Base-by-base conservation (phyloP, 2,797 vertebrate genomes). In the Ibycter americanus region DNA sequence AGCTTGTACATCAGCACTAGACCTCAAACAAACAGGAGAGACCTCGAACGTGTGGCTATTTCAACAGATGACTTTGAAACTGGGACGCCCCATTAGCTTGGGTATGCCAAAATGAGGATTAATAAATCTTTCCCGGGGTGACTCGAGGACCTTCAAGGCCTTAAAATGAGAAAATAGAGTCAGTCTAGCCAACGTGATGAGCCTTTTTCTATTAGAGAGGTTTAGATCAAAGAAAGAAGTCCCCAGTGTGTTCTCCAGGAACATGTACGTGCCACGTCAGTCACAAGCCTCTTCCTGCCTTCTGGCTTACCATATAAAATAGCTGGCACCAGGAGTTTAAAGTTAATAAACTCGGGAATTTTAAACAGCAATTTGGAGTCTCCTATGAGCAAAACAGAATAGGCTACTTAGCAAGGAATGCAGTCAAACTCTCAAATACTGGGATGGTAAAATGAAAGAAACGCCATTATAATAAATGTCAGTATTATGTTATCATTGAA, bases 281-380 rank as follows among this genome's bases (percentile, higher is more conserved):
- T 72, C 87, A 21, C 54, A 15, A 31, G 7, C 42, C 12, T 78
- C 52, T 72, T 90, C 89, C 79, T 91, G 89, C 54, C 65, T 89
- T 38, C 84, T 81, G 81, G 15, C 9, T 68, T 40, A 23, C 68
- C 31, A 12, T 74, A 34, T 36, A 20, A 90, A 79, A 80, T 22
- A 52, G 20, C 51, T 92, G 87, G 71, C 65, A 93, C 26, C 23
- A 51, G 26, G 38, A 91, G 9, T 63, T 52, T 72, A 6, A 74
- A 86, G 49, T 83, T 70, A 89, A 95, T 90, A 79, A 93, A 91
- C n/a, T 83, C 2, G 4, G 76, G 58, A 92, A 76, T 81, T 90
- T 77, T 51, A 61, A 89, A 83, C 36, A 58, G 61, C 44, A 55
- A 36, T 86, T 74, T 83, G 34, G 32, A 93, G 61, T 68, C 79